Percentiles rank a stretch among this genome's conserved stretches.
Evolutionary conservation across 2,888 invertebrate species (phyloP).

Genomic region (Melinaea marsaeus): DNA sequence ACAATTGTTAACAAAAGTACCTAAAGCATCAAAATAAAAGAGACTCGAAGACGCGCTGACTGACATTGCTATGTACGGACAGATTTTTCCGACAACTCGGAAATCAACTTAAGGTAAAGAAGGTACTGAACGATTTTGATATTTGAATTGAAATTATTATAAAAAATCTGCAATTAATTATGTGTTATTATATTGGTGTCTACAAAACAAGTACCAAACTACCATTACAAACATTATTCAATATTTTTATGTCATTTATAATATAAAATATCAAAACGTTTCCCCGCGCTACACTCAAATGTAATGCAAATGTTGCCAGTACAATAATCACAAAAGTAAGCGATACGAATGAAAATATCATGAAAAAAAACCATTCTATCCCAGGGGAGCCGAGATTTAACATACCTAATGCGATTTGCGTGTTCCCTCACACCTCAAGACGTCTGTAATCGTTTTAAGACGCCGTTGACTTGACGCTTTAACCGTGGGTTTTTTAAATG

Average conservation of each 20-base stretch:
- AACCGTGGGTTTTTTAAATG: slow-evolving; percentile 19
- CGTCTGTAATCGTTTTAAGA: slow-evolving; percentile 73
- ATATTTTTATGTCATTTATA: not conserved
- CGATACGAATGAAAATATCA: slow-evolving; percentile 75
- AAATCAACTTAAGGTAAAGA: slow-evolving; percentile 28
- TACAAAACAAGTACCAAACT: too few relatives aligned
- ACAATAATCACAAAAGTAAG: slow-evolving; percentile 76
- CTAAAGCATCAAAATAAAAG: slow-evolving; percentile 34
- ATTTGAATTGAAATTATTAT: slow-evolving; percentile 31
- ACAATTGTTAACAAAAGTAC: too few relatives aligned
- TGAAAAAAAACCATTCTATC: slow-evolving; percentile 50
- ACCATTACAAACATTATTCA: too few relatives aligned
- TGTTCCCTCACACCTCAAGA: slow-evolving; percentile 63
- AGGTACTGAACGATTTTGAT: slow-evolving; percentile 41
- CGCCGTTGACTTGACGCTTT: slow-evolving; percentile 59
- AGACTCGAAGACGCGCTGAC: slow-evolving; percentile 48
- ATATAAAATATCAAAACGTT: slow-evolving; percentile 41
- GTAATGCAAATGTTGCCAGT: slow-evolving; percentile 69
- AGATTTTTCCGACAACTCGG: slow-evolving; percentile 29
- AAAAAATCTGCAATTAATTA: not conserved
- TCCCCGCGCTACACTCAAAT: slow-evolving; percentile 19
- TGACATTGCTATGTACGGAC: slow-evolving; percentile 23
- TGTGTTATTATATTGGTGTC: too few relatives aligned
- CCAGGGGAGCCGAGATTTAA: slow-evolving; percentile 65
- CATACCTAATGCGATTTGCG: slow-evolving; percentile 77